phyloP scores from a whole-genome alignment of 1,140 invertebrate genomes.

The Berghia stephanieae region DNA sequence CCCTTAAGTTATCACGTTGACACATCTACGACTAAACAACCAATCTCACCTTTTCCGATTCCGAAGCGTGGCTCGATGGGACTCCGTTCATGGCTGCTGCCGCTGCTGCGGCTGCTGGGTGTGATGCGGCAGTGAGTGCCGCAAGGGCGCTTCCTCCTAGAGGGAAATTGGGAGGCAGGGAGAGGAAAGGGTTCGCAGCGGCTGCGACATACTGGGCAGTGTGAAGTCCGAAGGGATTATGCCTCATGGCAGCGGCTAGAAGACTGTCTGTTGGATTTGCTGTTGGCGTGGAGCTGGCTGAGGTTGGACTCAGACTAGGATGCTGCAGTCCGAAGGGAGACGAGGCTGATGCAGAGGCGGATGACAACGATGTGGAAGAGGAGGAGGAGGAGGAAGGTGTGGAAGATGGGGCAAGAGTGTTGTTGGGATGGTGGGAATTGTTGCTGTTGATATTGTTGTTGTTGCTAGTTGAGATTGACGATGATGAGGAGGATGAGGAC shows the following conservation, averaged over 20 bases:
- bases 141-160: conserved; percentile 49
- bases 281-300: conserved; percentile 33
- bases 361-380: neutral
- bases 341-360: conserved; percentile 26
- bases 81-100: conserved; percentile 51
- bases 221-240: conserved; percentile 48
- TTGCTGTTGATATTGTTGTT: conserved; percentile 29
- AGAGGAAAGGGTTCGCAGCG: conserved; percentile 52
- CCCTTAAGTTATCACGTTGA: neutral
- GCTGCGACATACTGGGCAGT: conserved; percentile 56
- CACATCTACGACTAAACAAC: neutral
- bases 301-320: neutral
- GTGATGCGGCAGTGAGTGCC: conserved; percentile 38
- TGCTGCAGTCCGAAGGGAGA: conserved; percentile 18
- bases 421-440: conserved; percentile 37
- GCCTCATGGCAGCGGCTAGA: conserved; percentile 42
- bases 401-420: neutral
- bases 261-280: conserved; percentile 40
- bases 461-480: too few relatives aligned
- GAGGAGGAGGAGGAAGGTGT: conserved; percentile 13
- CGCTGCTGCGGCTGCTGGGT: too few relatives aligned
- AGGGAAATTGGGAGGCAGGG: conserved; percentile 46
- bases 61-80: conserved; percentile 41
- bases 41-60: conserved; percentile 49
- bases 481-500: too few relatives aligned